Evolutionary conservation across 2,888 invertebrate genomes (phyloP).

Genomic region (Cepaea hortensis): DNA sequence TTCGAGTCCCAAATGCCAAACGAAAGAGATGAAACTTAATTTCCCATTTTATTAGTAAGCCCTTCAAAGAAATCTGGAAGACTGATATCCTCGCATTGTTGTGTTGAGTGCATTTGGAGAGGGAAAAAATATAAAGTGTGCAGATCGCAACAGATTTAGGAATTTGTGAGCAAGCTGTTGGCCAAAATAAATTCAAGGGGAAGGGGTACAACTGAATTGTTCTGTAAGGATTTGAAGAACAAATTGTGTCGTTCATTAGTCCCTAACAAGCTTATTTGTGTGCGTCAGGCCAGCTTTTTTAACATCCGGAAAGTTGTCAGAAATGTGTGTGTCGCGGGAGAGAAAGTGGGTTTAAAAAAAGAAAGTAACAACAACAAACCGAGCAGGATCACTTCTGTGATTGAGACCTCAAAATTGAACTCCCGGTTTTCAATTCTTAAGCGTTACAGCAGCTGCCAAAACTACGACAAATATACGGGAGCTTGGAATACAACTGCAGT

Average conservation of each 20-base stretch:
- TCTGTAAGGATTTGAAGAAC: neutral
- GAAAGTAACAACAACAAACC: neutral
- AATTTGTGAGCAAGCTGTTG: neutral
- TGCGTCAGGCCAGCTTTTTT: constrained; percentile 6
- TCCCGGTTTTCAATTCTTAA: constrained; percentile 37
- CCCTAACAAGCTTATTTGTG: constrained; percentile 1
- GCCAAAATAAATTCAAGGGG: neutral
- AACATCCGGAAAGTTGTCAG: constrained; percentile 9
- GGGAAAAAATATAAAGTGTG: neutral
- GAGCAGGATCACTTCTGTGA: neutral
- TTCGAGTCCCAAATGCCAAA: neutral
- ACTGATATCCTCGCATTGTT: neutral
- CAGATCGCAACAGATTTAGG: neutral
- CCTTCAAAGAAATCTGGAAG: neutral
- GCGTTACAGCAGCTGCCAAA: constrained; percentile 39
- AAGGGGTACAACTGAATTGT: neutral
- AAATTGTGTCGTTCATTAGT: constrained; percentile 12
- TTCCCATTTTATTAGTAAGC: constrained; percentile 23
- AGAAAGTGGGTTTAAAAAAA: neutral
- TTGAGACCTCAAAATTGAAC: constrained; percentile 17
- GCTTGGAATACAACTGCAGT: constrained; percentile 4
- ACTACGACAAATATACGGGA: constrained; percentile 22
- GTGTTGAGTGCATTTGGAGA: neutral
- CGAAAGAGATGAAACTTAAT: constrained; percentile 24
- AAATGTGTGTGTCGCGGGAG: constrained; percentile 1